These are phyloP conservation scores for Limonius californicus DNA, from an alignment of 1,140 invertebrate genomes.

Conservation along the genomic window DNA sequence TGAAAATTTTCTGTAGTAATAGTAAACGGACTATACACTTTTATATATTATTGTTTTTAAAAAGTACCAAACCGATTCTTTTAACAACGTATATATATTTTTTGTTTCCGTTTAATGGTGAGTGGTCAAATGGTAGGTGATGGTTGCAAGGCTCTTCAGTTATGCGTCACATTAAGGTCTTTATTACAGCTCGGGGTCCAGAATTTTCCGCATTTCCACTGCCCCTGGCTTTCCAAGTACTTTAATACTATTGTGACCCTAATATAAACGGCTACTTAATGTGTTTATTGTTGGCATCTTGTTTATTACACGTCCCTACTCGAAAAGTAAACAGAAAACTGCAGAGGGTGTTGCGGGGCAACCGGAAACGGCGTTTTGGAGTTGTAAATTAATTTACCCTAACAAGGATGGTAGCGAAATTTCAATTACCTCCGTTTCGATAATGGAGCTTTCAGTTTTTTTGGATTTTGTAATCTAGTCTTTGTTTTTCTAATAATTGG, in stretches of 20 bases:
- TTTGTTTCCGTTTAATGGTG: not conserved
- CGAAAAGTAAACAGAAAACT: not conserved
- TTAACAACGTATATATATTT: no score
- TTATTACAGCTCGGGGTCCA: not conserved
- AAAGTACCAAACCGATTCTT: no score
- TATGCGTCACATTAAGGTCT: conserved; percentile 3
- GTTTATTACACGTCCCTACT: not conserved
- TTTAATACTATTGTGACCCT: conserved; percentile 6
- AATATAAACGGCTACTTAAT: conserved; percentile 12
- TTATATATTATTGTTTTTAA: no score
- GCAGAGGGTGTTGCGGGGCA: no score
- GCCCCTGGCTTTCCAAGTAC: not conserved
- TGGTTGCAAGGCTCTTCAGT: not conserved
- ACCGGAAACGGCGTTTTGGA: not conserved
- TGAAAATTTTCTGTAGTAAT: no score
- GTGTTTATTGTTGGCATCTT: conserved; percentile 2
- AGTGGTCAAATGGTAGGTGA: not conserved
- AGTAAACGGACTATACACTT: no score
- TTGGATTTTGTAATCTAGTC: not conserved
- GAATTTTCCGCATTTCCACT: conserved; percentile 3
- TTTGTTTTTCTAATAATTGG: conserved; percentile 5
- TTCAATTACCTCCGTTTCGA: not conserved
- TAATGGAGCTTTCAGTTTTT: not conserved
- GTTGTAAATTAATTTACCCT: not conserved
- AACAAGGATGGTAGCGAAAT: not conserved